phyloP scores from a whole-genome alignment of 2,113 vertebrate species.

The Erythrolamprus reginae region DNA sequence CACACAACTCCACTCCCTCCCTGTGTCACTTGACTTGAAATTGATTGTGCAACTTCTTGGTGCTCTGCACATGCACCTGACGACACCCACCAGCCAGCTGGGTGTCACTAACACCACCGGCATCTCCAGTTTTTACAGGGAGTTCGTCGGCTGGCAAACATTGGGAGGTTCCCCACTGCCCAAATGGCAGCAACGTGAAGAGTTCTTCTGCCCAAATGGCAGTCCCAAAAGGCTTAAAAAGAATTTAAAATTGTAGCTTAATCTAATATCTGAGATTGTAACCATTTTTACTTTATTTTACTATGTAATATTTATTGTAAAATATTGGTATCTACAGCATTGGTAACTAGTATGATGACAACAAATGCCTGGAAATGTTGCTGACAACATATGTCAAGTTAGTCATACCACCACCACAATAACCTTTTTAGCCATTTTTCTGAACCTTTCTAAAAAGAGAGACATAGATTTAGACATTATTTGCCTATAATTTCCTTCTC shows the following conservation, averaged over 20 bases:
- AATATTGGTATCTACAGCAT: neutral
- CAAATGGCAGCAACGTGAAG: too few species aligned
- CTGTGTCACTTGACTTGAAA: too few species aligned
- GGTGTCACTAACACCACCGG: too few species aligned
- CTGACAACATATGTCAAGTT: neutral
- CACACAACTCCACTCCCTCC: too few species aligned
- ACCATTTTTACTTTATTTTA: neutral
- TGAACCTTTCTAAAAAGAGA: neutral
- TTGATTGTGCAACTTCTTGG: too few species aligned
- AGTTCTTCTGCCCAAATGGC: too few species aligned
- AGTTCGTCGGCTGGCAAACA: too few species aligned
- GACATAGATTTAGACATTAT: neutral
- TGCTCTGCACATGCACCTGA: too few species aligned
- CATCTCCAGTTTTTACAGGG: too few species aligned
- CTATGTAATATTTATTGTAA: neutral
- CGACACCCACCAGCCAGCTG: too few species aligned
- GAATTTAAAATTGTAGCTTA: neutral
- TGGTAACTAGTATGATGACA: neutral
- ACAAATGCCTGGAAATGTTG: neutral
- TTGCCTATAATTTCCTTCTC: neutral
- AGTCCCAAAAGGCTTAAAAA: too few species aligned
- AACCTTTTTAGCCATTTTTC: neutral
- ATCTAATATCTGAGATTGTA: neutral
- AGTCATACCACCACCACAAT: neutral
- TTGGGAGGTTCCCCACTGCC: too few species aligned